A percentile compares a stretch with the other conserved stretches of the same genome.
These are phyloP conservation scores for Drosophila rufa DNA, from an alignment of 1,140 invertebrate species.

Conservation along the genomic window DNA sequence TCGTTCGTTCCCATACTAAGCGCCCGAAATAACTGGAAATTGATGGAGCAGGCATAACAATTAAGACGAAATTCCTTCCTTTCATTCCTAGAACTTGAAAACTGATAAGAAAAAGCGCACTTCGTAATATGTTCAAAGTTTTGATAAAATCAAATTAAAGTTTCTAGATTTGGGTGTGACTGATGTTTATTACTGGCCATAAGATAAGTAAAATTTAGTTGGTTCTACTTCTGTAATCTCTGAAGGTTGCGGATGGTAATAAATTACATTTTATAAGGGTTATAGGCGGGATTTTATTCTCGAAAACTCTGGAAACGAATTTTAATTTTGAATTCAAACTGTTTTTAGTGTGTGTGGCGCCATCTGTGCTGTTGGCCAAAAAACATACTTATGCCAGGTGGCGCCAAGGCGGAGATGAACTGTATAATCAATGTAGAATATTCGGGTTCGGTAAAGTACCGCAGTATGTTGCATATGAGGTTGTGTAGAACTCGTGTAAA, in stretches of 20 bases:
- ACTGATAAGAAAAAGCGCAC: slow-evolving; percentile 37
- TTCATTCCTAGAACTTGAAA: slow-evolving; percentile 19
- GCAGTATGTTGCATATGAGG: not conserved
- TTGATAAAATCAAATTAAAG: slow-evolving; percentile 30
- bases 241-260: not conserved
- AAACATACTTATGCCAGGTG: not conserved
- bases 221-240: not conserved
- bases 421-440: not conserved
- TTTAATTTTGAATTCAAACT: not conserved
- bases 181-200: not conserved
- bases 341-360: not conserved
- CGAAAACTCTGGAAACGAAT: not conserved
- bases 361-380: not conserved
- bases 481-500: not conserved
- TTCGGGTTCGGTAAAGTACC: not conserved
- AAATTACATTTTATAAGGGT: not conserved
- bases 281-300: not conserved
- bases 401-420: not conserved
- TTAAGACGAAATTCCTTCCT: slow-evolving; percentile 31
- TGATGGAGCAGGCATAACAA: not conserved
- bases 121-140: slow-evolving; percentile 2
- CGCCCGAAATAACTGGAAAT: slow-evolving; percentile 16
- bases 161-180: slow-evolving; percentile 4
- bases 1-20: not conserved
- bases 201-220: not conserved